Conservation (phyloP, 2,113 vertebrate genomes). For the Andinoacara biseriatus region DNA sequence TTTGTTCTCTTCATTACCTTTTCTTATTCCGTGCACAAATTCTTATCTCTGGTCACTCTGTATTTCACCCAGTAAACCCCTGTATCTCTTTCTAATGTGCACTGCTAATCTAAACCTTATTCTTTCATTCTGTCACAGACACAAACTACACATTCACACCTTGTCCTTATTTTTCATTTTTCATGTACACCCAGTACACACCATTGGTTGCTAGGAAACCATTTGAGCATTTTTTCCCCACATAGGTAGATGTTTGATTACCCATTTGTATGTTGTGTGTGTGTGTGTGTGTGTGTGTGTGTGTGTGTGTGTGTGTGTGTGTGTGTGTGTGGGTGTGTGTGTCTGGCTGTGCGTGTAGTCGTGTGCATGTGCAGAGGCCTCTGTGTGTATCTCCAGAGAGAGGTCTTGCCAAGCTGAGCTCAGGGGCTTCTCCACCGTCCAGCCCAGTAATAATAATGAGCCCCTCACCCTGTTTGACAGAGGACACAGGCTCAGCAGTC, state of each 20-base stretch:
- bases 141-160: conserved; percentile 18
- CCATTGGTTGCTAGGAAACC: conserved; percentile 80
- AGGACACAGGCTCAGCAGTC: conserved; percentile 57
- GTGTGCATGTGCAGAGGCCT: conserved; percentile 7
- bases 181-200: conserved; percentile 68
- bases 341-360: neutral
- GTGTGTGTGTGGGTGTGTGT: conserved; percentile 21
- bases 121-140: conserved; percentile 57
- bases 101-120: conserved; percentile 65
- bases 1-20: conserved; percentile 67
- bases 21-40: conserved; percentile 63
- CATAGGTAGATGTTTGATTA: conserved; percentile 73
- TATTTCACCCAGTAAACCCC: conserved; percentile 60
- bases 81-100: conserved; percentile 62
- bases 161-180: conserved; percentile 63
- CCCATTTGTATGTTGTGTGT: conserved; percentile 66
- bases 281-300: no score
- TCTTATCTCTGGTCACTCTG: conserved; percentile 60
- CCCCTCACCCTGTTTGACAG: conserved; percentile 63
- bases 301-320: conserved; percentile 17
- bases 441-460: conserved; percentile 74
- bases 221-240: conserved; percentile 58
- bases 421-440: conserved; percentile 70
- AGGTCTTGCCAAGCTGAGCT: conserved; percentile 73
- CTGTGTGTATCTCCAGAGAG: conserved; percentile 54